Evolutionary conservation across 2,797 vertebrate species (phyloP).

Genomic region (Phrynocephalus guinanensis): DNA sequence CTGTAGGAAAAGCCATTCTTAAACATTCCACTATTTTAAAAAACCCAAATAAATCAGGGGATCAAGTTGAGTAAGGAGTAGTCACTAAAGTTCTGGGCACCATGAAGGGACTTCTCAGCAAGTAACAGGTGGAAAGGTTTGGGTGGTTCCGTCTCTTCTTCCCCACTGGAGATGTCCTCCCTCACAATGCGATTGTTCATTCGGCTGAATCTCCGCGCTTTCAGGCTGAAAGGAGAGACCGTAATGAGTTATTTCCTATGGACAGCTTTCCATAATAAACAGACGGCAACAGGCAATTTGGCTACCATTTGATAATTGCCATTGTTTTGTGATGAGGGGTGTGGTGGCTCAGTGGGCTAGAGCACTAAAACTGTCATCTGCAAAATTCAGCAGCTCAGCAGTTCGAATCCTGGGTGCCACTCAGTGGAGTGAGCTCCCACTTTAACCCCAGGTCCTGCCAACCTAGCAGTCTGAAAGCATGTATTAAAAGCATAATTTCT

Average conservation of each 20-base stretch:
- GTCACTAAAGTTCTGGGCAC: background rate
- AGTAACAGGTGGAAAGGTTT: constrained; percentile 72
- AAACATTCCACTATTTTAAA: too few relatives aligned
- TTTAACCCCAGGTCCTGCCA: too few relatives aligned
- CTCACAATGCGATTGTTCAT: constrained; percentile 72
- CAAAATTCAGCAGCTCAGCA: too few relatives aligned
- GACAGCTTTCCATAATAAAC: background rate
- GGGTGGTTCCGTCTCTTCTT: constrained; percentile 44
- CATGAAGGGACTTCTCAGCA: constrained; percentile 44
- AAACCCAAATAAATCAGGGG: background rate
- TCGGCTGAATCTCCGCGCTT: constrained; percentile 69
- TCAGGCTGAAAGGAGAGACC: constrained; percentile 49
- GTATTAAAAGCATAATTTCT: too few relatives aligned
- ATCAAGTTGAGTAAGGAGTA: constrained; percentile 1
- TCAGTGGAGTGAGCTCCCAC: too few relatives aligned
- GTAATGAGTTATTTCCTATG: background rate
- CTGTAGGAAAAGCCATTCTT: background rate
- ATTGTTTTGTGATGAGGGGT: background rate
- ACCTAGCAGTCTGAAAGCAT: too few relatives aligned
- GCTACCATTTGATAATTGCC: background rate
- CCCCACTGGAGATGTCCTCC: constrained; percentile 55
- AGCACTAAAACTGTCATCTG: too few relatives aligned
- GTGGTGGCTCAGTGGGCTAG: too few relatives aligned
- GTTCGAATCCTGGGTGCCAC: too few relatives aligned
- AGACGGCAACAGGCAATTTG: background rate